Evolutionary conservation across 92 coral and sea anemone species (phyloP).

Genomic region (Nematostella vectensis): DNA sequence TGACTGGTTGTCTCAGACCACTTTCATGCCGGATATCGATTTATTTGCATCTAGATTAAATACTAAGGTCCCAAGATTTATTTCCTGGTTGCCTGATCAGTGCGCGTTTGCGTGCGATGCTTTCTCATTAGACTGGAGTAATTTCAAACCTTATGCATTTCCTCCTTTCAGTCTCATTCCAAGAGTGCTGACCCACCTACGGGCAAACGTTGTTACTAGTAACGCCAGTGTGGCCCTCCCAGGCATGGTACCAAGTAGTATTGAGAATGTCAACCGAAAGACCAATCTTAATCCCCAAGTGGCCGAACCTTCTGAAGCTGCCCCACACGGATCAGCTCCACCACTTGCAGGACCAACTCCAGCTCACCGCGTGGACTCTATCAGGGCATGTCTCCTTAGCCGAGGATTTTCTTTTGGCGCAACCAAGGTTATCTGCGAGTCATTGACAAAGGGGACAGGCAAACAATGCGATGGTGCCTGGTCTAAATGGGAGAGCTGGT

Average conservation of each 20-base stretch:
- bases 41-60: background rate
- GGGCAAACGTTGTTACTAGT: slow-evolving; percentile 5
- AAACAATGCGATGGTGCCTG: slow-evolving; percentile 33
- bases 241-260: slow-evolving; percentile 19
- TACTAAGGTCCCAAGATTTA: background rate
- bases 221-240: slow-evolving; percentile 30
- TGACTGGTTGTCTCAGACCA: background rate
- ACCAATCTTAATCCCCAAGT: slow-evolving; percentile 23
- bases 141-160: slow-evolving; percentile 28
- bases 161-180: slow-evolving; percentile 40
- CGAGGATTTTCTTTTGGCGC: slow-evolving; percentile 29
- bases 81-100: background rate
- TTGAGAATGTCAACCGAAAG: slow-evolving; percentile 7
- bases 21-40: background rate
- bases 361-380: slow-evolving; percentile 35
- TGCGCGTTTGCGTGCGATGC: slow-evolving; percentile 8
- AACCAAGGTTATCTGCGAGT: slow-evolving; percentile 20
- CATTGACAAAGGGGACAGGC: slow-evolving; percentile 32
- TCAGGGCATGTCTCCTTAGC: slow-evolving; percentile 19
- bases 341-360: slow-evolving; percentile 16
- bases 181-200: slow-evolving; percentile 21
- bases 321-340: slow-evolving; percentile 21
- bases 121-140: slow-evolving; percentile 22
- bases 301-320: slow-evolving; percentile 18
- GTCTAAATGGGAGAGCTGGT: slow-evolving; percentile 46